Base-by-base conservation (phyloP, 2,797 vertebrate species). In the Gymnodraco acuticeps region DNA sequence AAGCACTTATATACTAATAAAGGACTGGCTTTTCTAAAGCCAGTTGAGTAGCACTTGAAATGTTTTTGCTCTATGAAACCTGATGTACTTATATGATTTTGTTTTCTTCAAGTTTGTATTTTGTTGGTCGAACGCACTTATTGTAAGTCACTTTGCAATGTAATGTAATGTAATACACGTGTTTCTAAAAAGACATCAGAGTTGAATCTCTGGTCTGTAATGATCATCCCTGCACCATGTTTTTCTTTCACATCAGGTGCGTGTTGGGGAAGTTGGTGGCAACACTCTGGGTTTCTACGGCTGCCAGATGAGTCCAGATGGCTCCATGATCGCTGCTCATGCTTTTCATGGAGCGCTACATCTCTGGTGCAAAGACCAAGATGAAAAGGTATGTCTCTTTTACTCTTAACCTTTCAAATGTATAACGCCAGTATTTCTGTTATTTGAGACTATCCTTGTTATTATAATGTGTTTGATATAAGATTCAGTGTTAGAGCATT, bases 231-330 rank as follows among this genome's bases (percentile, higher is more conserved):
- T 16, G 2, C 8, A 13, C 42, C 8, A 3, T 41, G 17, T 13
- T 5, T 50, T 33, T 62, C 16, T 78, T 51, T 48, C 48, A 55
- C 33, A 12, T 80, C 91, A 99, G 98, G 97, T 99, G 72, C 97
- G 97, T 48, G 96, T 99, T 13, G 98, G 98, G 64, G 98, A 99
- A 95, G 98, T 99, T 16, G 98, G 98, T 81, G 98, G 98, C 78
- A 99, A 98, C 93, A 99, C 98, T 0, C 90, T 99, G 87, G 98
- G 98, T 68, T 99, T 99, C 95, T 96, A 96, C 45, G 97, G 97
- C 82, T 98, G 98, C 89, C 98, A 98, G 80, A 97, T 99, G 92
- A 97, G 93, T 87, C 96, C 96, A 1, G 96, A 99, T 74, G 97
- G 97, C 50, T 95, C 94, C 13, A 96, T 96, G 97, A 96, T 99